Evolutionary conservation across 2,797 vertebrate genomes (phyloP).

Genomic region (Crocodylus rhombifer): DNA sequence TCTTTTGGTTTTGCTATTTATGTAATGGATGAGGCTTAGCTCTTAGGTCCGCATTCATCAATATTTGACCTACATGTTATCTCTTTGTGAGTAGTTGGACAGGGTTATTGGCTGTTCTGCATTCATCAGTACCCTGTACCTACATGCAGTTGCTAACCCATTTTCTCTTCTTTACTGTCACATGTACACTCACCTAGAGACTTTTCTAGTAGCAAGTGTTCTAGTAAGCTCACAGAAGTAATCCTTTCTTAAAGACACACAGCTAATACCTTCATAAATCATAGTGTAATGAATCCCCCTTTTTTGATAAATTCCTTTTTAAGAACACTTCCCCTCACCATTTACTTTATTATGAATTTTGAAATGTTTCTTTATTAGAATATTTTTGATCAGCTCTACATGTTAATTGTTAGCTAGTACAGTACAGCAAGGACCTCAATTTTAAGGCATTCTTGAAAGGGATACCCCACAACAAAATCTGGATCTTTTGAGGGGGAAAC

Average conservation of each 20-base stretch:
- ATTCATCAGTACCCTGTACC: background rate
- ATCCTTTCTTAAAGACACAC: background rate
- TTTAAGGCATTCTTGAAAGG: background rate
- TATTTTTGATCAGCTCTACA: background rate
- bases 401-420: background rate
- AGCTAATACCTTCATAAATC: background rate
- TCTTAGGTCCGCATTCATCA: background rate
- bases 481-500: too few species aligned
- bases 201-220: background rate
- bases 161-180: background rate
- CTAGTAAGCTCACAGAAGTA: background rate
- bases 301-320: background rate
- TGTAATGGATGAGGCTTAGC: background rate
- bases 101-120: background rate
- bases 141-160: background rate
- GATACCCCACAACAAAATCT: too few species aligned
- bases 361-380: background rate
- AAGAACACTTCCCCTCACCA: background rate
- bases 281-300: too few species aligned
- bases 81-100: background rate
- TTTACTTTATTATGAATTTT: background rate
- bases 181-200: background rate
- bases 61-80: background rate
- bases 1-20: background rate
- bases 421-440: background rate